These are phyloP conservation scores for Scopus umbretta DNA, from an alignment of 2,113 vertebrate species.

Conservation along the genomic window DNA sequence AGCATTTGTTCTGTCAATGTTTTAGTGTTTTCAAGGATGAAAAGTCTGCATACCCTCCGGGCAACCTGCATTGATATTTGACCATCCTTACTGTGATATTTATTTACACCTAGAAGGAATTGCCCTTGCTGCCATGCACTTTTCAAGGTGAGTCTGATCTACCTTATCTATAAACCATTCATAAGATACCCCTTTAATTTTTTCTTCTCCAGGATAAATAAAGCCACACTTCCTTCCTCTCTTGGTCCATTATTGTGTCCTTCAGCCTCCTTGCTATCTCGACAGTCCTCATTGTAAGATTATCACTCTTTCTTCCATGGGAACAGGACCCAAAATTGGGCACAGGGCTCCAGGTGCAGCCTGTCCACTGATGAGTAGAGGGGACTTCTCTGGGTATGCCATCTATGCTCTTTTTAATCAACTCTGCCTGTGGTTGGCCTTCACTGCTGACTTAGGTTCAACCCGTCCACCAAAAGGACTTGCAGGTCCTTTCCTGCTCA, in stretches of 20 bases:
- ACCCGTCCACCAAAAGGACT: neutral
- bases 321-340: neutral
- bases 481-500: neutral
- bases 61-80: neutral
- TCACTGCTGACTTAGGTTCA: neutral
- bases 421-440: neutral
- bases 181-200: neutral
- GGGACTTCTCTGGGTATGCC: neutral
- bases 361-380: neutral
- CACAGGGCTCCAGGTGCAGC: neutral
- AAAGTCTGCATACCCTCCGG: neutral
- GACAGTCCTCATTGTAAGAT: neutral
- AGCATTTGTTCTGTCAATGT: neutral
- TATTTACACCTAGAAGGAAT: neutral
- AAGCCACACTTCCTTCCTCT: neutral
- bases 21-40: neutral
- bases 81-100: neutral
- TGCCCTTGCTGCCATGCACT: neutral
- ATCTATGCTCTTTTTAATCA: neutral
- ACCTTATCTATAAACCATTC: neutral
- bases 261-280: neutral
- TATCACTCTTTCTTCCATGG: neutral
- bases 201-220: neutral
- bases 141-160: neutral
- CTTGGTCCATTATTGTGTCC: neutral